Percentiles rank a stretch among this genome's conserved stretches.
phyloP scores from a whole-genome alignment of 2,888 invertebrate genomes.

The Cryptophagus acutangulus region DNA sequence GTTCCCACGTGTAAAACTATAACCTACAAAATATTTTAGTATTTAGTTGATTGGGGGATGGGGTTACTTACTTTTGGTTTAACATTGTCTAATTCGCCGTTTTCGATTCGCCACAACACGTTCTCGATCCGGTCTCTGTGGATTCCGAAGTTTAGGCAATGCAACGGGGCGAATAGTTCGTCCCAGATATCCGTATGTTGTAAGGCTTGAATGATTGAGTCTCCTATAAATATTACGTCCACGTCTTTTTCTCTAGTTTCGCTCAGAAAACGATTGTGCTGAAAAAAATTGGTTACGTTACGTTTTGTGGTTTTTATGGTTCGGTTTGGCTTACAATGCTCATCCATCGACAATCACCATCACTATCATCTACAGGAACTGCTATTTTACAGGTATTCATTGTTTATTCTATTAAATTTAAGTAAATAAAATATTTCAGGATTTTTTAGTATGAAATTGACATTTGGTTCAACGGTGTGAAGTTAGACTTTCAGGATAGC shows the following conservation, averaged over 20 bases:
- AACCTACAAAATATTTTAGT: constrained; percentile 52
- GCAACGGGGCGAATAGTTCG: constrained; percentile 84
- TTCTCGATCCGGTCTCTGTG: constrained; percentile 84
- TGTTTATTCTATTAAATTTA: constrained; percentile 11
- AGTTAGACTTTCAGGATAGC: no score
- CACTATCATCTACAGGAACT: constrained; percentile 66
- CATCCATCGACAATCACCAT: constrained; percentile 84
- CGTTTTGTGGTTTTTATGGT: constrained; percentile 8
- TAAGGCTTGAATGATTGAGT: constrained; percentile 78
- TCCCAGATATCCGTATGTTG: constrained; percentile 85
- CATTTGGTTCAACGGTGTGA: no score
- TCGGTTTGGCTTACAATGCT: constrained; percentile 57
- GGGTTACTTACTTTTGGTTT: constrained; percentile 69
- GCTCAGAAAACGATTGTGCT: constrained; percentile 81
- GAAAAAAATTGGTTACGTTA: constrained; percentile 33
- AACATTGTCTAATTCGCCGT: constrained; percentile 85
- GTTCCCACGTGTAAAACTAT: constrained; percentile 85
- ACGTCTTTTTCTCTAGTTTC: constrained; percentile 88
- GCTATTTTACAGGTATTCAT: constrained; percentile 74
- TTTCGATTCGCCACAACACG: constrained; percentile 82
- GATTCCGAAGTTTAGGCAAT: constrained; percentile 88
- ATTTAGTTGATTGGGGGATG: not conserved
- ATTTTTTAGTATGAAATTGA: not conserved
- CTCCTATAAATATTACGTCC: constrained; percentile 87
- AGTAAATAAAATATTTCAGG: not conserved